Conservation (phyloP, 1,140 invertebrate species). For the Augochlora pura region DNA sequence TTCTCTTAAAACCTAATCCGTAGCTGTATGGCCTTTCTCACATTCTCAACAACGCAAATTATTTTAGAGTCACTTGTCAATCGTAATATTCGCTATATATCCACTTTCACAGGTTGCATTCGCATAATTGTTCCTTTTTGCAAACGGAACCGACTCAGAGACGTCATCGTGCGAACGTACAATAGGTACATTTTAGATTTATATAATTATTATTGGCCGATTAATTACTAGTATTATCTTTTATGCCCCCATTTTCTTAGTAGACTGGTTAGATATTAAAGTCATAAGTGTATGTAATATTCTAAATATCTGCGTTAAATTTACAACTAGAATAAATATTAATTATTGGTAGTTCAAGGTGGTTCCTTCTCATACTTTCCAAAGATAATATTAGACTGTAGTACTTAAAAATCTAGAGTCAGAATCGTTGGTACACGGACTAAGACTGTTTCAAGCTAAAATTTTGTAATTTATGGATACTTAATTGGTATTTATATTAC, state of each 20-base stretch:
- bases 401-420: slow-evolving; percentile 51
- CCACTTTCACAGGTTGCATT: slow-evolving; percentile 22
- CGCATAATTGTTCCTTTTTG: slow-evolving; percentile 14
- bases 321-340: slow-evolving; percentile 69
- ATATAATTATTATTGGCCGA: slow-evolving; percentile 31
- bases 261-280: slow-evolving; percentile 52
- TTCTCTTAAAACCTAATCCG: slow-evolving; percentile 56
- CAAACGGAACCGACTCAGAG: slow-evolving; percentile 37
- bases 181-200: slow-evolving; percentile 28
- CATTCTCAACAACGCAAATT: slow-evolving; percentile 54
- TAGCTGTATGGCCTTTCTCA: slow-evolving; percentile 60
- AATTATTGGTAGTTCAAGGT: slow-evolving; percentile 61
- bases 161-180: slow-evolving; percentile 17
- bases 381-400: slow-evolving; percentile 57
- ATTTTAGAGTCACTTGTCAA: not conserved
- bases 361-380: slow-evolving; percentile 62
- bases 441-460: not conserved
- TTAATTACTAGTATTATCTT: slow-evolving; percentile 34
- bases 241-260: slow-evolving; percentile 17
- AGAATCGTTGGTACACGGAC: slow-evolving; percentile 64
- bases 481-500: not conserved
- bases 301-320: slow-evolving; percentile 53
- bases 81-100: slow-evolving; percentile 8
- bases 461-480: not conserved
- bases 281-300: slow-evolving; percentile 38